These are phyloP conservation scores for Triplophysa bombifrons DNA, from an alignment of 2,797 vertebrate species.

Conservation along the genomic window DNA sequence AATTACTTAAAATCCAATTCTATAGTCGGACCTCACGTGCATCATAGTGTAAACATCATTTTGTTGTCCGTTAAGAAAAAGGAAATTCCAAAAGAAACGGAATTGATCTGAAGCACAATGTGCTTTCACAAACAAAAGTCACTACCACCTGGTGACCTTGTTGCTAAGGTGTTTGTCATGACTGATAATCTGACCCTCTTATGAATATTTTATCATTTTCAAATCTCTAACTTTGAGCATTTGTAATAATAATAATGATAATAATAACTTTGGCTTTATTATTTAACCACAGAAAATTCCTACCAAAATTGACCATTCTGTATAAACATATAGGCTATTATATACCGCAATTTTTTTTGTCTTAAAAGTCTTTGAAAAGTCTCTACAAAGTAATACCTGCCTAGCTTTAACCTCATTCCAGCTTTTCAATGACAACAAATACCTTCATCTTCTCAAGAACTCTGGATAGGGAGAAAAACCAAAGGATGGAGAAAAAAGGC, in stretches of 20 bases:
- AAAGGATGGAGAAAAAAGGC: not conserved
- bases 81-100: not conserved
- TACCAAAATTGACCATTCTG: no score
- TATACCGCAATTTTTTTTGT: not conserved
- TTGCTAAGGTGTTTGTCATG: not conserved
- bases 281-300: no score
- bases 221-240: no score
- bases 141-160: no score
- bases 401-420: constrained; percentile 8
- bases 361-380: not conserved
- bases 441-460: not conserved
- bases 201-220: no score
- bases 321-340: not conserved
- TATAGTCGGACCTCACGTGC: constrained; percentile 57
- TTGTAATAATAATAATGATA: no score
- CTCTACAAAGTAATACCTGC: constrained; percentile 4
- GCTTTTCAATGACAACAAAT: constrained; percentile 9
- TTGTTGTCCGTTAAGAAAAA: constrained; percentile 53
- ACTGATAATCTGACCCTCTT: no score
- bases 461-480: not conserved
- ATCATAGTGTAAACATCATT: constrained; percentile 61
- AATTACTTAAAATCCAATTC: constrained; percentile 72
- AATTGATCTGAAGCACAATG: not conserved
- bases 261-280: no score
- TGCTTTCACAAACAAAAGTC: not conserved